Evolutionary conservation across 2,888 invertebrate genomes (phyloP).

Genomic region (Drosophila peninsularis): DNA sequence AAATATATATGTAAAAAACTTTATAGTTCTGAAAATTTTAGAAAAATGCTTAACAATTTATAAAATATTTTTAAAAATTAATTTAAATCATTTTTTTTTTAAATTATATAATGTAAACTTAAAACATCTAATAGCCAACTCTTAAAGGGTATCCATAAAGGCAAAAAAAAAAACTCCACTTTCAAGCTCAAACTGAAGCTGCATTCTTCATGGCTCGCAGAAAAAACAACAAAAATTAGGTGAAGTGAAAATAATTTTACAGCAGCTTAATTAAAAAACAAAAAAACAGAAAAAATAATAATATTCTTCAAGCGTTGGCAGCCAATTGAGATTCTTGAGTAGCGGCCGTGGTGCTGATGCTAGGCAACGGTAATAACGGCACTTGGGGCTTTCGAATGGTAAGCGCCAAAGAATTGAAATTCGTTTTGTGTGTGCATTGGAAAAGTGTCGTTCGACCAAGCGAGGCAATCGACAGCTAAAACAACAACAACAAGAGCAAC

Average conservation of each 20-base stretch:
- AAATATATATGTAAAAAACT: too few species aligned
- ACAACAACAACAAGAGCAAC: slow-evolving; percentile 30
- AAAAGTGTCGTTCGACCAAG: slow-evolving; percentile 69
- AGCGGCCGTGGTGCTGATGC: slow-evolving; percentile 14
- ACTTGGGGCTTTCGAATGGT: slow-evolving; percentile 48
- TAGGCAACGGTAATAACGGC: slow-evolving; percentile 62
- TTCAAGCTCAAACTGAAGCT: slow-evolving; percentile 13
- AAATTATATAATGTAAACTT: too few species aligned
- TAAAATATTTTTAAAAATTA: neutral
- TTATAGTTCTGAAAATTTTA: neutral
- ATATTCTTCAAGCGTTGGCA: slow-evolving; percentile 16
- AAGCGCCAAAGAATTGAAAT: slow-evolving; percentile 61
- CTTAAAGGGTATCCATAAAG: slow-evolving; percentile 9
- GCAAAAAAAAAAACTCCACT: neutral
- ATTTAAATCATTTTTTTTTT: too few species aligned
- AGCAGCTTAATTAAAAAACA: slow-evolving; percentile 68
- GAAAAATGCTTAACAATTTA: neutral
- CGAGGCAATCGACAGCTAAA: slow-evolving; percentile 48
- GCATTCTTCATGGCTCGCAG: slow-evolving; percentile 43
- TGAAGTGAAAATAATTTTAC: slow-evolving; percentile 72
- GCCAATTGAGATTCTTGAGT: slow-evolving; percentile 47
- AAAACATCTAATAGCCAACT: neutral
- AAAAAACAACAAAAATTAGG: slow-evolving; percentile 60
- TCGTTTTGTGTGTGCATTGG: slow-evolving; percentile 56
- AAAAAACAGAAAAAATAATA: slow-evolving; percentile 30